Evolutionary conservation across 2,113 vertebrate species (phyloP), one percentile per base, ranked within the genome.

Genomic region (Myotis lucifugus): DNA sequence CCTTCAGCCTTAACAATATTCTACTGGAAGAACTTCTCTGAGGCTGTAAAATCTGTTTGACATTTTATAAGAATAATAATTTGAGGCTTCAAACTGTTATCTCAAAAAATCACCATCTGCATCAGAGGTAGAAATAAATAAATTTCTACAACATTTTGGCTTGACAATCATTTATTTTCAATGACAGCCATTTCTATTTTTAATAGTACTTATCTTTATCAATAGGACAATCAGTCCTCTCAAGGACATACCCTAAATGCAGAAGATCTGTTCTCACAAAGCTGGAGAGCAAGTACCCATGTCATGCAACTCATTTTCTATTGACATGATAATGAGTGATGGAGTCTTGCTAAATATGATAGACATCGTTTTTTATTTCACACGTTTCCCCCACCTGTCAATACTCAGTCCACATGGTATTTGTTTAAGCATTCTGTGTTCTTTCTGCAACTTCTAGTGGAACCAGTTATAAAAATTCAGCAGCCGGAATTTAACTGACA

Each of bases 61-160:
- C 18, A 95, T 86, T 97, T 87, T 91, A 46, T 0, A 95, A 85
- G 50, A 91, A 74, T 74, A 89, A 93, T 91, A 67, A 86, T 86
- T 66, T 50, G 86, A 94, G 72, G 3, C 9, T 79, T 79, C 46
- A 86, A 79, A 76, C 61, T 93, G 40, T 93, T 93, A 74, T 74
- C 23, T 88, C 34, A 64, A 87, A 83, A 88, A 59, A 88, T 46
- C 88, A 61, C 23, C 66, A 8, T 73, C 37, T 90, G 15, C 18
- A 54, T 90, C n/a, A 52, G n/a, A 91, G 6, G 8, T 74, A 83
- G 34, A 70, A 96, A 78, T 69, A 93, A 91, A 25, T 52, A 96
- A 89, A 37, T 78, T 11, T 64, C 11, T 78, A 78, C 13, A 89
- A 79, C 12, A 73, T 70, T 61, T 88, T 76, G 73, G 13, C 34